Percentiles rank a stretch among this genome's conserved stretches.
phyloP scores from a whole-genome alignment of 2,113 vertebrate genomes.

The Carettochelys insculpta region DNA sequence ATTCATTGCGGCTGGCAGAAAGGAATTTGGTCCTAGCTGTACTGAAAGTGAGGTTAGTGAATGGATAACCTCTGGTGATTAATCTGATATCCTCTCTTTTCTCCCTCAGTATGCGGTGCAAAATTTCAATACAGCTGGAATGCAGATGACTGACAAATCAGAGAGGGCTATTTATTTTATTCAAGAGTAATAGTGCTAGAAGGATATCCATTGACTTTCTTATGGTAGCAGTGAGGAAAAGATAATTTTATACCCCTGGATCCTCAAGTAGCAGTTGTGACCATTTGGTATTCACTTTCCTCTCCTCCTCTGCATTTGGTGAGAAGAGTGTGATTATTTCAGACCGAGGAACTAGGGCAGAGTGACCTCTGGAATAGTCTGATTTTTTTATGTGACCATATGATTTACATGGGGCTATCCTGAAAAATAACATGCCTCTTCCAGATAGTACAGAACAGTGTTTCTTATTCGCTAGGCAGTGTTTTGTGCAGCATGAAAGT shows the following conservation, averaged over 20 bases:
- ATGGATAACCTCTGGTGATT: background rate
- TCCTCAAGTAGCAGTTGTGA: background rate
- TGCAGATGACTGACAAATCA: background rate
- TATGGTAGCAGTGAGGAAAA: background rate
- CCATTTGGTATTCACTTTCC: background rate
- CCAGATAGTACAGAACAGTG: background rate
- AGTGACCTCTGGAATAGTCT: background rate
- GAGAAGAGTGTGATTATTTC: background rate
- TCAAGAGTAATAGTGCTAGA: background rate
- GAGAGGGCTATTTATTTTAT: background rate
- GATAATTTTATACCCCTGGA: background rate
- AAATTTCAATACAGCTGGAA: background rate
- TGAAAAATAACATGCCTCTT: background rate
- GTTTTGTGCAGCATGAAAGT: accelerated
- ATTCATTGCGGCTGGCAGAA: background rate
- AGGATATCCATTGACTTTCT: accelerated
- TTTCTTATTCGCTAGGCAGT: background rate
- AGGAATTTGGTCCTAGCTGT: background rate
- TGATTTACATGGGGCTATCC: background rate
- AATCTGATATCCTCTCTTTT: background rate
- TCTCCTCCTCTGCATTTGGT: background rate
- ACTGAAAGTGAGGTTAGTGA: background rate
- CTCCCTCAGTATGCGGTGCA: background rate
- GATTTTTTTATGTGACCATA: background rate
- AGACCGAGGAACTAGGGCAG: background rate